A percentile compares a stretch with the other conserved stretches of the same genome.
Evolutionary conservation across 2,113 vertebrate species (phyloP).

Genomic region (Ochotona princeps): DNA sequence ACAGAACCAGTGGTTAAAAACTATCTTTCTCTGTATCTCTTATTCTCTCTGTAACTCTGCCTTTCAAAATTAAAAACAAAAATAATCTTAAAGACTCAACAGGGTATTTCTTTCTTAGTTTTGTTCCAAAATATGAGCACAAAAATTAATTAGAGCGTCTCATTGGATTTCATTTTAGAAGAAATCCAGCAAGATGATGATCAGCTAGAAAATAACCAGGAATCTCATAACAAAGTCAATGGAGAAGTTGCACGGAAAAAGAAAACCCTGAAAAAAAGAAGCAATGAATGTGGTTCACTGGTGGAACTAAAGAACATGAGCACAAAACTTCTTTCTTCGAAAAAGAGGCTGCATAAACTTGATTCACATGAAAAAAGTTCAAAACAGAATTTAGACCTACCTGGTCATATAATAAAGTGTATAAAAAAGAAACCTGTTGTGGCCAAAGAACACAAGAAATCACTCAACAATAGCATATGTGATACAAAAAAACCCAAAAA

Average conservation of each 20-base stretch:
- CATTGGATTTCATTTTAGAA: constrained; percentile 73
- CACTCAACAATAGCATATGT: constrained; percentile 62
- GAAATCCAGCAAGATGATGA: constrained; percentile 54
- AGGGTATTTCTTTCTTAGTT: constrained; percentile 56
- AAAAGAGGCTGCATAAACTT: constrained; percentile 54
- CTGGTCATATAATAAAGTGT: constrained; percentile 40
- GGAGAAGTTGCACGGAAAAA: constrained; percentile 38
- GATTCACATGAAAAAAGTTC: constrained; percentile 55
- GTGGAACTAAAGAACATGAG: background rate
- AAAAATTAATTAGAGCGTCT: constrained; percentile 55
- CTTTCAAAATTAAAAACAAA: too few relatives aligned
- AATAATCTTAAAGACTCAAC: background rate
- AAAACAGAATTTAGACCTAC: constrained; percentile 66
- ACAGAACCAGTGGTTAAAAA: too few relatives aligned
- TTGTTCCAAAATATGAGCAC: background rate
- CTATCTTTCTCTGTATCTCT: too few relatives aligned
- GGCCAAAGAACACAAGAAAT: constrained; percentile 73
- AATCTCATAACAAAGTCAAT: constrained; percentile 52
- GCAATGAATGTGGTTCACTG: constrained; percentile 9
- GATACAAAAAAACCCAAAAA: constrained; percentile 71
- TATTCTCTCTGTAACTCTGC: too few relatives aligned
- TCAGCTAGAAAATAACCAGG: constrained; percentile 31
- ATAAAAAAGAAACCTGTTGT: constrained; percentile 69
- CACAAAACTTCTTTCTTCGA: constrained; percentile 56
- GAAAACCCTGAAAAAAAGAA: constrained; percentile 63